These are phyloP conservation scores for Exocentrus adspersus DNA, from an alignment of 2,888 invertebrate species.

Conservation along the genomic window DNA sequence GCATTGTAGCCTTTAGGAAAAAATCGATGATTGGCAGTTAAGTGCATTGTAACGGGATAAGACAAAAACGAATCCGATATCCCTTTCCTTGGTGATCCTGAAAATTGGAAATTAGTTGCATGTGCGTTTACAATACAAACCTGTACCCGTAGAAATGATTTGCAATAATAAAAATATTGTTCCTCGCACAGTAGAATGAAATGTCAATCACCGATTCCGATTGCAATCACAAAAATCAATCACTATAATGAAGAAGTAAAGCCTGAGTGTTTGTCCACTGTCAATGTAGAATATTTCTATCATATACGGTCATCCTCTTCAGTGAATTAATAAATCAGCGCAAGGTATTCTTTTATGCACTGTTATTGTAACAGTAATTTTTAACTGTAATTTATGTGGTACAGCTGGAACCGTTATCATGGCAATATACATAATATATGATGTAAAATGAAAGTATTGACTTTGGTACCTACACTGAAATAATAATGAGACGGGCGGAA, in stretches of 20 bases:
- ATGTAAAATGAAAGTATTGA: neutral
- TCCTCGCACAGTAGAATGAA: no score
- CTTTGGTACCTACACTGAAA: no score
- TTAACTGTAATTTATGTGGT: neutral
- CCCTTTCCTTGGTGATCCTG: neutral
- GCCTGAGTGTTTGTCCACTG: neutral
- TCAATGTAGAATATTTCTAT: neutral
- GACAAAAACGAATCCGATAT: neutral
- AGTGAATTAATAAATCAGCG: neutral
- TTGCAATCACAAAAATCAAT: neutral
- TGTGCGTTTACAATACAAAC: no score
- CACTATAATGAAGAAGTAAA: neutral
- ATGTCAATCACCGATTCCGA: no score
- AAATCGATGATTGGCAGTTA: conserved; percentile 19
- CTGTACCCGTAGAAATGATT: no score
- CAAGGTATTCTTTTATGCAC: neutral
- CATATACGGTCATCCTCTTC: neutral
- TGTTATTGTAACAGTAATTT: conserved; percentile 3
- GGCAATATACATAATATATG: neutral
- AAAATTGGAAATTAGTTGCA: no score
- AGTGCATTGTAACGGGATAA: neutral
- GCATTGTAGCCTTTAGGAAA: conserved; percentile 31
- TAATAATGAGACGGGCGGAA: no score
- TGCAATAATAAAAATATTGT: no score
- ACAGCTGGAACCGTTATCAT: neutral